phyloP scores from a whole-genome alignment of 2,888 invertebrate genomes.

The Diloba caeruleocephala region DNA sequence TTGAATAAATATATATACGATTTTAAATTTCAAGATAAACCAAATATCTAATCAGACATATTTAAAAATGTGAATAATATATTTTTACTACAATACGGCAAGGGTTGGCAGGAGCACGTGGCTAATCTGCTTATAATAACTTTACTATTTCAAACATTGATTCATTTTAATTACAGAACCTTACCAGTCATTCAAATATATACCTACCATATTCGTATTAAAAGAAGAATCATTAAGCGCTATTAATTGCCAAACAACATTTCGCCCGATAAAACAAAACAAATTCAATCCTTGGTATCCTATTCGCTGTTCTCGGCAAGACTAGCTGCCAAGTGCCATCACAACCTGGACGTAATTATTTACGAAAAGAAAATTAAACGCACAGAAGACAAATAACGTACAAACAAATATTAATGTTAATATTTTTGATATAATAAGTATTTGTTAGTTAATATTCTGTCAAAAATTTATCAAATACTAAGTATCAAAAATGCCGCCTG shows the following conservation, averaged over 20 bases:
- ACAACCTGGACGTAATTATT: conserved; percentile 47
- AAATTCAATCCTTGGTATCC: conserved; percentile 35
- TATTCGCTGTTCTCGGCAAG: conserved; percentile 36
- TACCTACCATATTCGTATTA: too few species aligned
- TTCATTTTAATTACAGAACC: too few species aligned
- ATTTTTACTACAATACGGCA: conserved; percentile 17
- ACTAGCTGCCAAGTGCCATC: conserved; percentile 48
- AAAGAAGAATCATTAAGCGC: too few species aligned
- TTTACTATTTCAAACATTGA: too few species aligned
- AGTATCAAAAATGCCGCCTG: conserved; percentile 71
- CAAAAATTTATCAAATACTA: conserved; percentile 44
- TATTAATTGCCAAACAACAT: too few species aligned
- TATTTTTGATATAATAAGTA: conserved; percentile 20
- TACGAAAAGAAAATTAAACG: conserved; percentile 23
- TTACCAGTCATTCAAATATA: too few species aligned
- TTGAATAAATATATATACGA: conserved; percentile 34
- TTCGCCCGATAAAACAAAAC: conserved; percentile 12
- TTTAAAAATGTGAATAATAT: background rate
- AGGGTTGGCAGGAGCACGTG: too few species aligned
- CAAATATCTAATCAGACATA: conserved; percentile 12
- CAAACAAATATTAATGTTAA: conserved; percentile 27
- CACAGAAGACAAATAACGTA: conserved; percentile 25
- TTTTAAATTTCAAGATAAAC: conserved; percentile 15
- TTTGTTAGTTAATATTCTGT: conserved; percentile 47
- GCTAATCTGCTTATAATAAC: too few species aligned